phyloP scores from a whole-genome alignment of 2,113 vertebrate genomes.

The Heterotilapia buettikoferi region DNA sequence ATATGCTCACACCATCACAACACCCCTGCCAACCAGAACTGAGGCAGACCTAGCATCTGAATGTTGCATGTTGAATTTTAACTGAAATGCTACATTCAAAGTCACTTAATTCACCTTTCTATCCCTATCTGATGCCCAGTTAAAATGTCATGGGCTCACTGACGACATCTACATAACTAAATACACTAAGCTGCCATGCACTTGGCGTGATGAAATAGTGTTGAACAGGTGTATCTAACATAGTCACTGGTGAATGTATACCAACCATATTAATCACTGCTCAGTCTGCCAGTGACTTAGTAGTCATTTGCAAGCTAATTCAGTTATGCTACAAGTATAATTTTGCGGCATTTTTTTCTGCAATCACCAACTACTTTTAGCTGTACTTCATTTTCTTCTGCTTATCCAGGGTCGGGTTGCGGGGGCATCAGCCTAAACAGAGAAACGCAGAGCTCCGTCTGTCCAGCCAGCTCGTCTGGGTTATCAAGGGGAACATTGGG shows the following conservation, averaged over 20 bases:
- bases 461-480: background rate
- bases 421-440: background rate
- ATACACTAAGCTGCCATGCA: background rate
- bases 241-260: background rate
- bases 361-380: background rate
- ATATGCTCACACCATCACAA: background rate
- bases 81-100: background rate
- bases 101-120: background rate
- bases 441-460: background rate
- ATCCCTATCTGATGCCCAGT: background rate
- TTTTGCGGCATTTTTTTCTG: accelerated
- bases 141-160: background rate
- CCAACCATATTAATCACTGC: background rate
- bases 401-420: background rate
- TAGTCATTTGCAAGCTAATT: background rate
- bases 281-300: background rate
- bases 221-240: background rate
- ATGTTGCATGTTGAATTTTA: background rate
- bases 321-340: background rate
- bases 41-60: background rate
- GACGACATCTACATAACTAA: background rate
- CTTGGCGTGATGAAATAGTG: background rate
- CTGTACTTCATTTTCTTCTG: background rate
- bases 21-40: background rate
- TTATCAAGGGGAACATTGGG: background rate